These are phyloP conservation scores for Drosophila seguyi DNA, from an alignment of 1,140 invertebrate genomes.

Conservation along the genomic window DNA sequence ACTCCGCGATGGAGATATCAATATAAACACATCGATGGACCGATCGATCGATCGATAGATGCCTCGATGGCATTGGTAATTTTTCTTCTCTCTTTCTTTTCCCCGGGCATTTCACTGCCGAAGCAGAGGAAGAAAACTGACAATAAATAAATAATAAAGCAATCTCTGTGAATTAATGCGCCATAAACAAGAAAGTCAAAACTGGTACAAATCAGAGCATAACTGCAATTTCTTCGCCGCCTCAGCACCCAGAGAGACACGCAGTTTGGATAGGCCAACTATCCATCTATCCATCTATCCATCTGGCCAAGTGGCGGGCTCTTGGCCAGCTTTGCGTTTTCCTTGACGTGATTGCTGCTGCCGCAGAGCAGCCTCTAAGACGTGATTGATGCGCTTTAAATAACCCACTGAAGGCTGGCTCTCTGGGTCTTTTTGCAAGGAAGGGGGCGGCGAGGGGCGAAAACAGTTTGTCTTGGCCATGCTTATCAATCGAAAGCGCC, in stretches of 20 bases:
- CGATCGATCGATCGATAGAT: conserved; percentile 26
- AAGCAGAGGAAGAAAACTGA: conserved; percentile 58
- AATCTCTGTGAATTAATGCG: conserved; percentile 80
- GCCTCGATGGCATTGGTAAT: conserved; percentile 50
- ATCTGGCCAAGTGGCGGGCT: conserved; percentile 24
- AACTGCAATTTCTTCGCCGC: conserved; percentile 82
- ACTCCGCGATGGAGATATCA: conserved; percentile 38
- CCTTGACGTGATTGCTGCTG: conserved; percentile 62
- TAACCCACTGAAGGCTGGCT: conserved; percentile 59
- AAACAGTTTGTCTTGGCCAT: conserved; percentile 50
- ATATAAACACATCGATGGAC: conserved; percentile 41
- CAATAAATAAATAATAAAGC: conserved; percentile 83
- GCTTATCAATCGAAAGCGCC: conserved; percentile 72
- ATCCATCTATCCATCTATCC: conserved; percentile 13
- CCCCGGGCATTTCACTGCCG: conserved; percentile 12
- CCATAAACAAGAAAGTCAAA: conserved; percentile 85
- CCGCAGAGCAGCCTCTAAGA: conserved; percentile 23
- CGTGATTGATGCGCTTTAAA: conserved; percentile 80
- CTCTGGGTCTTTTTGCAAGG: conserved; percentile 5
- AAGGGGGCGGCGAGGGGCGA: background rate
- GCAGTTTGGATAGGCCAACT: conserved; percentile 36
- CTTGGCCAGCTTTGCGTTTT: conserved; percentile 58
- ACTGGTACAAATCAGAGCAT: conserved; percentile 85
- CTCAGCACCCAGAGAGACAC: conserved; percentile 65
- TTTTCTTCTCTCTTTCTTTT: conserved; percentile 55